Percentiles rank a stretch among this genome's conserved stretches.
phyloP scores from a whole-genome alignment of 2,113 vertebrate genomes.

The Clarias macrocephalus region DNA sequence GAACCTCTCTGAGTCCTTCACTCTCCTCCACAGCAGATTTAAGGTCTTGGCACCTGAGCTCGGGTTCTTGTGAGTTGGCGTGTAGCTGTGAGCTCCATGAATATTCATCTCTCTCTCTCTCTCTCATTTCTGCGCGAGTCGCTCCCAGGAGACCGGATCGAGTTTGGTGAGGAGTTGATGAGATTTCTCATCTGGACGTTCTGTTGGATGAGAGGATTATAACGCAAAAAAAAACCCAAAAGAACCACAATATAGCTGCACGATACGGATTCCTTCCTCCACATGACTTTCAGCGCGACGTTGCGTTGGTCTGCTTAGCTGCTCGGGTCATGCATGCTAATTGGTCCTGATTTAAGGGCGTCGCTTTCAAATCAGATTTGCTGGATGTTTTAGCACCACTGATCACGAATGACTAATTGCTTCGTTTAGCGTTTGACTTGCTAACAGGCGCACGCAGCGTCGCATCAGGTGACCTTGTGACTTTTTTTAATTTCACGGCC shows the following conservation, averaged over 20 bases:
- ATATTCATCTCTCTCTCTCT: neutral
- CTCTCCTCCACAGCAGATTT: neutral
- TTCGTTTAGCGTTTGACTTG: slow-evolving; percentile 17
- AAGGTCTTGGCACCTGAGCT: neutral
- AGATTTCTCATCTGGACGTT: neutral
- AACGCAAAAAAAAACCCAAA: neutral
- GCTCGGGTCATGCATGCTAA: neutral
- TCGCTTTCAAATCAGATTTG: slow-evolving; percentile 16
- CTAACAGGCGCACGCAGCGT: neutral
- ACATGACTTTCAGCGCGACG: neutral
- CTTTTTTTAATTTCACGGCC: slow-evolving; percentile 24
- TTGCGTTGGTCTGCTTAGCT: neutral
- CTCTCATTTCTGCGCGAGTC: no score
- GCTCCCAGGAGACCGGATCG: neutral
- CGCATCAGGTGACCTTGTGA: slow-evolving; percentile 1
- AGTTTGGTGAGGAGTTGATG: neutral
- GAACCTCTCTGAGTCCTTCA: neutral
- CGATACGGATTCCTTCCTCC: no score
- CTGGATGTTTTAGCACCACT: neutral
- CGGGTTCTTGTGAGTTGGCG: neutral
- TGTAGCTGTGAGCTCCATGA: neutral
- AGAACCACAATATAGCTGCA: neutral
- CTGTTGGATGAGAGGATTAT: neutral
- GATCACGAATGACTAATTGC: neutral
- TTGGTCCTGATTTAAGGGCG: neutral